Conservation (phyloP, 2,797 vertebrate species). For the Antennarius maculatus region DNA sequence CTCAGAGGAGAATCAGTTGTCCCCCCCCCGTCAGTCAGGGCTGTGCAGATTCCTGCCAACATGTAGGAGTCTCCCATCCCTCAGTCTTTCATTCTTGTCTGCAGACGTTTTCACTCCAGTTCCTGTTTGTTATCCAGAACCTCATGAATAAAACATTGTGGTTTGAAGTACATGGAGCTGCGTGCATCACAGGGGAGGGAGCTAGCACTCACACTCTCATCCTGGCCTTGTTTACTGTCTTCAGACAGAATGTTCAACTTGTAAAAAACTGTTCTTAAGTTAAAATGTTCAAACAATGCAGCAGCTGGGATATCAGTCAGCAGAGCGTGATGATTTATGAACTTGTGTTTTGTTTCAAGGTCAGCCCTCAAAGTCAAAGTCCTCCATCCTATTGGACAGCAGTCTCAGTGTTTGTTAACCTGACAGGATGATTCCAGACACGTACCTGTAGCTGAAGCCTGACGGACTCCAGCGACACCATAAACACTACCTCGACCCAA, state of each 20-base stretch:
- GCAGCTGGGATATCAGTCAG: slow-evolving; percentile 11
- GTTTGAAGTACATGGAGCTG: slow-evolving; percentile 50
- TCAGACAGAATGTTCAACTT: slow-evolving; percentile 48
- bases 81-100: slow-evolving; percentile 19
- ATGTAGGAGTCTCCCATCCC: slow-evolving; percentile 31
- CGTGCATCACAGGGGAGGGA: slow-evolving; percentile 32
- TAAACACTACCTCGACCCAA: too few species aligned
- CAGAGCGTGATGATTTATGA: slow-evolving; percentile 15
- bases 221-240: slow-evolving; percentile 50
- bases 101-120: background rate
- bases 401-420: too few species aligned
- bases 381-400: too few species aligned
- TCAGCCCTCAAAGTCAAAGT: slow-evolving; percentile 3
- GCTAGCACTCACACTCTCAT: slow-evolving; percentile 43
- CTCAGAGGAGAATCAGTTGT: slow-evolving; percentile 4
- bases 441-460: background rate
- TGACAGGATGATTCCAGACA: slow-evolving; percentile 3
- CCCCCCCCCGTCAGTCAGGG: slow-evolving; percentile 32
- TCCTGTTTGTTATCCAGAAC: slow-evolving; percentile 55
- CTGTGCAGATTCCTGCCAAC: slow-evolving; percentile 47
- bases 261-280: slow-evolving; percentile 42
- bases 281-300: slow-evolving; percentile 33
- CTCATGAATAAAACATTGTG: slow-evolving; percentile 70
- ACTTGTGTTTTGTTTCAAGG: slow-evolving; percentile 8
- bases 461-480: background rate